Percentiles rank a stretch among this genome's conserved stretches.
These are phyloP conservation scores for Hydrochoerus hydrochaeris DNA, from an alignment of 2,113 vertebrate species.

Conservation along the genomic window DNA sequence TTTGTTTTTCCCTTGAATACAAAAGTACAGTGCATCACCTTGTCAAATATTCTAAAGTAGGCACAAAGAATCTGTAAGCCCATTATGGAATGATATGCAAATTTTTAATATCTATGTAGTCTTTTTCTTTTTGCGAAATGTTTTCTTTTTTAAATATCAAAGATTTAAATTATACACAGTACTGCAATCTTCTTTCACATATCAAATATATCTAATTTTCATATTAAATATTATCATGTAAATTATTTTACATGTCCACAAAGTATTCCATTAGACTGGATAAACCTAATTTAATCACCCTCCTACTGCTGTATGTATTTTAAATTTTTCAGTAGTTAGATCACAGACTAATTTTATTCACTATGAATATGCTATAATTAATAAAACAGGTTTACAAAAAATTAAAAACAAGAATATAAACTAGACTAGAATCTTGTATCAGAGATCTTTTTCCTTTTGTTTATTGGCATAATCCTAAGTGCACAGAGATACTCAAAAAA, in stretches of 20 bases:
- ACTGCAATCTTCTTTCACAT: neutral
- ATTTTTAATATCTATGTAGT: conserved; percentile 32
- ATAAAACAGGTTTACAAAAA: conserved; percentile 8
- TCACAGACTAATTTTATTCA: neutral
- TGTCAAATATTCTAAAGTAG: conserved; percentile 45
- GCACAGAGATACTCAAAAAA: neutral
- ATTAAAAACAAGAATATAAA: conserved; percentile 42
- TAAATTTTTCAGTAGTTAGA: conserved; percentile 46
- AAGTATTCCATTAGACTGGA: neutral
- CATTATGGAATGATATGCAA: neutral
- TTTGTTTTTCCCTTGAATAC: conserved; percentile 29
- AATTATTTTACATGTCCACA: conserved; percentile 39
- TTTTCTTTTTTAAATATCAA: neutral
- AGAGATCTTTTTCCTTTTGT: neutral
- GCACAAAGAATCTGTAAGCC: neutral
- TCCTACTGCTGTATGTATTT: neutral
- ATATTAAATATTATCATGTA: neutral
- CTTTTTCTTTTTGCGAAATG: neutral
- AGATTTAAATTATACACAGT: neutral
- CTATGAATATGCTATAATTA: neutral
- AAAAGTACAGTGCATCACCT: neutral
- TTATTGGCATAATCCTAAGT: conserved; percentile 1
- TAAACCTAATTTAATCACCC: conserved; percentile 23
- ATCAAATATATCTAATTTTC: conserved; percentile 37
- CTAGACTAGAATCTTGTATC: neutral